Percentiles rank a stretch among this genome's conserved stretches.
Conservation (phyloP, 2,113 vertebrate species). For the Salvelinus fontinalis region DNA sequence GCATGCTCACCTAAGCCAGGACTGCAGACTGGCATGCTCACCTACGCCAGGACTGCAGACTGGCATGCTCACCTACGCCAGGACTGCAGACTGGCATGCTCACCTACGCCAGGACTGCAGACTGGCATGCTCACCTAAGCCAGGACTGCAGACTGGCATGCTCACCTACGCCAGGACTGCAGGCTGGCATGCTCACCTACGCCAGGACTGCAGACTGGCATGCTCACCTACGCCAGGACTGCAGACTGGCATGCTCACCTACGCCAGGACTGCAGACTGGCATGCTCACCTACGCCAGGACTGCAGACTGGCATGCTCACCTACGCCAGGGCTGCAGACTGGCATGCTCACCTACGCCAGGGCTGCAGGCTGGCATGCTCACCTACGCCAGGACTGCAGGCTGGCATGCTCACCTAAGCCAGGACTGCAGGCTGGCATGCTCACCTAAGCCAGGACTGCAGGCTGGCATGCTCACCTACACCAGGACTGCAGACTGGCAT, state of each 20-base stretch:
- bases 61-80: constrained; percentile 54
- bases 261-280: constrained; percentile 31
- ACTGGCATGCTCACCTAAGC: constrained; percentile 53
- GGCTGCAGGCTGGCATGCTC: constrained; percentile 40
- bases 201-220: constrained; percentile 40
- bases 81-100: constrained; percentile 37
- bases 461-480: constrained; percentile 52
- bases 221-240: constrained; percentile 57
- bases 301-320: constrained; percentile 49
- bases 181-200: constrained; percentile 51
- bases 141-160: constrained; percentile 31
- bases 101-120: constrained; percentile 52
- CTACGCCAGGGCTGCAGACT: constrained; percentile 39
- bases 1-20: constrained; percentile 56
- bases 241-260: constrained; percentile 51
- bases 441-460: constrained; percentile 49
- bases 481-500: constrained; percentile 41
- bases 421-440: constrained; percentile 36
- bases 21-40: constrained; percentile 48
- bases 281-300: constrained; percentile 56
- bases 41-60: constrained; percentile 42
- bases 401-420: constrained; percentile 54
- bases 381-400: constrained; percentile 50
- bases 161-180: constrained; percentile 51
- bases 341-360: constrained; percentile 54